These are phyloP conservation scores for Drosophila kuntzei DNA, from an alignment of 2,888 invertebrate species.

Conservation along the genomic window DNA sequence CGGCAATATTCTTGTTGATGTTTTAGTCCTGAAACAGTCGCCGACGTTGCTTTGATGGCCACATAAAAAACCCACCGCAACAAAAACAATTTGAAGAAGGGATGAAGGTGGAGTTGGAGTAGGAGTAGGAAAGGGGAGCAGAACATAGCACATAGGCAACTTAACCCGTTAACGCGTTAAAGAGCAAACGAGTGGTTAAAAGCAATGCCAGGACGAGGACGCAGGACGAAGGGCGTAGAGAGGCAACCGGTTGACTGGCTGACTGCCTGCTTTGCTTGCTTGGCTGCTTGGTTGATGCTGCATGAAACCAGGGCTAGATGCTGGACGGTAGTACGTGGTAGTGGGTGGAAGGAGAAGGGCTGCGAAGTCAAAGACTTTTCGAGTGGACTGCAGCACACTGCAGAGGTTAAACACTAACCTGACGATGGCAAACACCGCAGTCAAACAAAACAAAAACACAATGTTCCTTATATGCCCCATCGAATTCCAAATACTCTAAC, in stretches of 20 bases:
- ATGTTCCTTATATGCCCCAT: fast-evolving
- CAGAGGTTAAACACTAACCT: slow-evolving; percentile 76
- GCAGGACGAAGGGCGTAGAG: not conserved
- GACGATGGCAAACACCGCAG: slow-evolving; percentile 56
- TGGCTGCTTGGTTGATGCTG: slow-evolving; percentile 53
- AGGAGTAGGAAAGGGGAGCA: not conserved
- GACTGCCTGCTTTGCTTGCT: slow-evolving; percentile 47
- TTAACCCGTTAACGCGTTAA: slow-evolving; percentile 81
- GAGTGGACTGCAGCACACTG: slow-evolving; percentile 78
- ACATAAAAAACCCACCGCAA: slow-evolving; percentile 48
- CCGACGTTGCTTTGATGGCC: slow-evolving; percentile 46
- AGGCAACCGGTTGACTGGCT: slow-evolving; percentile 54
- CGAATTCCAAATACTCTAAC: slow-evolving; percentile 26
- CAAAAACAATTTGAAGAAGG: slow-evolving; percentile 12
- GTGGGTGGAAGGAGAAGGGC: slow-evolving; percentile 11
- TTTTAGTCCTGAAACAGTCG: slow-evolving; percentile 30
- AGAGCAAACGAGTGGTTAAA: slow-evolving; percentile 79
- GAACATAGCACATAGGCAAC: slow-evolving; percentile 67
- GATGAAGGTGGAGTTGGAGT: not conserved
- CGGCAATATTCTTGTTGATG: slow-evolving; percentile 21
- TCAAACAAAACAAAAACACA: slow-evolving; percentile 33
- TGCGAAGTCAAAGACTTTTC: slow-evolving; percentile 78
- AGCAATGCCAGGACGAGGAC: slow-evolving; percentile 51
- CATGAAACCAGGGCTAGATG: slow-evolving; percentile 9
- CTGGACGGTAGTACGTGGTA: not conserved